Conservation (phyloP, 2,797 vertebrate species). For the Centropyge bicolor region DNA sequence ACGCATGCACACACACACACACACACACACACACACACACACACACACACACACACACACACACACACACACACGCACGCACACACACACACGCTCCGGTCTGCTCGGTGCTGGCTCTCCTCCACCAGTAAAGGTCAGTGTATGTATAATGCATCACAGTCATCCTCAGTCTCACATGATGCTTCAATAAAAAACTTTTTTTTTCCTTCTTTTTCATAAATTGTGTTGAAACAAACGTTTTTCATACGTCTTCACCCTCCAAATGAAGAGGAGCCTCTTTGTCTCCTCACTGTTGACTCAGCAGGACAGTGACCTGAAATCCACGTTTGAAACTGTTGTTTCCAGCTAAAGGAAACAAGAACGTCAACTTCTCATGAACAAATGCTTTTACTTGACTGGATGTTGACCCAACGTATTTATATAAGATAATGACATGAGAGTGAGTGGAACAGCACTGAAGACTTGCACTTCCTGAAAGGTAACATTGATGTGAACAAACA, state of each 20-base stretch:
- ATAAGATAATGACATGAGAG: neutral
- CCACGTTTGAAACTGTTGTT: neutral
- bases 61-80: constrained; percentile 28
- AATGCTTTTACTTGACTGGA: neutral
- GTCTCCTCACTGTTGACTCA: neutral
- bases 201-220: neutral
- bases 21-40: constrained; percentile 30
- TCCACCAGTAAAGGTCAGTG: constrained; percentile 69
- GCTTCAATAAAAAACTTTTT: constrained; percentile 16
- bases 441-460: neutral
- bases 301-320: no score
- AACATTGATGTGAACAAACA: neutral
- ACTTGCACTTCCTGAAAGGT: constrained; percentile 11
- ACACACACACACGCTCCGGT: constrained; percentile 10
- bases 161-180: constrained; percentile 41
- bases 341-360: no score
- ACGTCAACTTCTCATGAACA: neutral
- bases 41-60: constrained; percentile 34
- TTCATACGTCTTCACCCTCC: neutral
- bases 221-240: neutral
- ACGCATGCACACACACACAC: constrained; percentile 33
- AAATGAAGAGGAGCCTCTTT: neutral
- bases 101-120: constrained; percentile 15
- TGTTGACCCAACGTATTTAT: neutral
- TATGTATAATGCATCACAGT: constrained; percentile 74